phyloP scores from a whole-genome alignment of 2,113 vertebrate genomes.

The mouse (Mus musculus) region DNA sequence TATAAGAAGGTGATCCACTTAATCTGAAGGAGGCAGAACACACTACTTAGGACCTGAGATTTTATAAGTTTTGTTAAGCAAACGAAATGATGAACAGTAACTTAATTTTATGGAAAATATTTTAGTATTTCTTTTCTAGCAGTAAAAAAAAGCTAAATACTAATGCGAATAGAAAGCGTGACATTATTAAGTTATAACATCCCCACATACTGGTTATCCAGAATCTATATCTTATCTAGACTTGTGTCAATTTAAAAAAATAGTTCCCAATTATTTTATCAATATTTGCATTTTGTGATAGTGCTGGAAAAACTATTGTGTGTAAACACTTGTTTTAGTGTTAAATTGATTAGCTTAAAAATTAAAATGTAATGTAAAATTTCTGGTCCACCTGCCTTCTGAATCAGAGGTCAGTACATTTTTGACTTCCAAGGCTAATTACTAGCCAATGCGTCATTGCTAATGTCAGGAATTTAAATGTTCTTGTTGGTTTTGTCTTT shows the following conservation, averaged over 20 bases:
- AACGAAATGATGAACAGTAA: not conserved
- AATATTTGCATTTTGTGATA: constrained; percentile 16
- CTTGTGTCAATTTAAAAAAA: not conserved
- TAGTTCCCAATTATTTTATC: not conserved
- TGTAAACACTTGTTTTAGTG: constrained; percentile 26
- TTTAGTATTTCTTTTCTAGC: not conserved
- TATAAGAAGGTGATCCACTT: not conserved
- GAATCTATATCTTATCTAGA: not conserved
- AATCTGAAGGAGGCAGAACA: not conserved
- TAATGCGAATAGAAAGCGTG: not conserved
- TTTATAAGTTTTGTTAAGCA: not conserved
- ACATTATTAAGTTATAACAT: not conserved
- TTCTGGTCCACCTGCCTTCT: not conserved
- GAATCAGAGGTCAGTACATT: not conserved
- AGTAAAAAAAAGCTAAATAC: constrained; percentile 41
- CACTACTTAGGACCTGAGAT: constrained; percentile 25
- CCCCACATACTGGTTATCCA: not conserved
- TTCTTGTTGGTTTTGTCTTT: not conserved
- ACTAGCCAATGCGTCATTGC: not conserved
- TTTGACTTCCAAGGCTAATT: not conserved
- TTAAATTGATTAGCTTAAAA: constrained; percentile 9
- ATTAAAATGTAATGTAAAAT: not conserved
- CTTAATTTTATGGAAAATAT: constrained; percentile 23
- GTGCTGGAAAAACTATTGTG: not conserved
- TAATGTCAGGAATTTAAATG: not conserved